A percentile compares a stretch with the other conserved stretches of the same genome.
phyloP scores from a whole-genome alignment of 2,797 vertebrate genomes.

The Epinephelus malabaricus region DNA sequence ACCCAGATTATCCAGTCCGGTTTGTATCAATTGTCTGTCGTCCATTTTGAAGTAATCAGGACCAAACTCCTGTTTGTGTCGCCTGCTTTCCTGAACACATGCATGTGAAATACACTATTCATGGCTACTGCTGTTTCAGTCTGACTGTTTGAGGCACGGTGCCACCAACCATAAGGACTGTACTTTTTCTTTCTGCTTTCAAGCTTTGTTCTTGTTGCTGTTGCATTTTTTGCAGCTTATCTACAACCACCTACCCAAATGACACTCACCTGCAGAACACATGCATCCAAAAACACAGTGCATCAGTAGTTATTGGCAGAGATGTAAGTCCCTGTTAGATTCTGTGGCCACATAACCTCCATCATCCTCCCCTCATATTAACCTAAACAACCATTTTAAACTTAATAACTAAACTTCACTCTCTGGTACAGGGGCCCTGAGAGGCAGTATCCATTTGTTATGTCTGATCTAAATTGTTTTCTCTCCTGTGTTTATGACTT shows the following conservation, averaged over 20 bases:
- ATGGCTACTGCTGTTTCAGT: conserved; percentile 18
- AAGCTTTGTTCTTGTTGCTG: background rate
- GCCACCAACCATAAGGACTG: conserved; percentile 10
- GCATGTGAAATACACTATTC: conserved; percentile 25
- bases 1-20: background rate
- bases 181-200: conserved; percentile 6
- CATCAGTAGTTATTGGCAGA: background rate
- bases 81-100: conserved; percentile 22
- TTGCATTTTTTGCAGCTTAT: background rate
- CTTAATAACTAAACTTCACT: background rate
- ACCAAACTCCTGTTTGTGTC: conserved; percentile 39
- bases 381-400: conserved; percentile 6
- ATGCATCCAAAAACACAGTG: background rate
- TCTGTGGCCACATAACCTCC: background rate
- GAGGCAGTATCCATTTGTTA: no score
- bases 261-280: background rate
- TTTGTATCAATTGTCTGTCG: conserved; percentile 25
- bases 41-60: conserved; percentile 24
- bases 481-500: no score
- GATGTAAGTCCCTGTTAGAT: background rate
- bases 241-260: background rate
- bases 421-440: background rate
- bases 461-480: no score
- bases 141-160: conserved; percentile 30
- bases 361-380: background rate